Evolutionary conservation across 2,888 invertebrate genomes (phyloP), one percentile per base, ranked within the genome.

Genomic region (Syrphus vitripennis): DNA sequence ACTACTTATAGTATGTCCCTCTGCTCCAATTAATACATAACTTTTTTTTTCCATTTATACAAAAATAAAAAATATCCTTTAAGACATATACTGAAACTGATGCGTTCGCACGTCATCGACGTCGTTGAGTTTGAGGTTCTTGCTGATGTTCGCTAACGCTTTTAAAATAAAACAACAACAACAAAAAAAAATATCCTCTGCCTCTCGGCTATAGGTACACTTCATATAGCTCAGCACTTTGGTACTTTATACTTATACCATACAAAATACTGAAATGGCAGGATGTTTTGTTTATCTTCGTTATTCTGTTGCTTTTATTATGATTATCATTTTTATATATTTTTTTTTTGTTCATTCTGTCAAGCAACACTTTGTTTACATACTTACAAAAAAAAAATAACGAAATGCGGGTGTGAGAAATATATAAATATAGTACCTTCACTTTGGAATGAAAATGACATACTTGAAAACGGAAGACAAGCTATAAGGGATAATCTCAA

Each of bases 241-340:
- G 55, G 71, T 63, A 74, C 67, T 67, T 70, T 45, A n/a, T n/a
- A n/a, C n/a, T n/a, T n/a, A n/a, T n/a, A 76, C 21, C 55, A n/a
- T n/a, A n/a, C n/a, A n/a, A n/a, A n/a, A n/a, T n/a, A 70, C 77
- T 83, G 59, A 59, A 67, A 53, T 53, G 71, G 9, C 84, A 84
- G 84, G 84, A 84, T 81, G 76, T 81, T 81, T 76, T 81, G 81
- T 76, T 81, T 76, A 81, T 84, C 81, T 72, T 71, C 53, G 76
- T 76, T 59, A 48, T 81, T 84, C 65, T 55, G 61, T 77, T 84
- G 81, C 84, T 81, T 84, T 67, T 37, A 71, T 83, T 83, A 59
- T 76, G 70, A 71, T 83, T 71, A 72, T 76, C 37, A 65, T 45
- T 45, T 65, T 48, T 4, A 5, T 10, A 24, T 48, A 31, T 34